Percentiles rank a stretch among this genome's conserved stretches.
These are phyloP conservation scores for Cherax quadricarinatus DNA, from an alignment of 1,140 invertebrate genomes.

Conservation along the genomic window DNA sequence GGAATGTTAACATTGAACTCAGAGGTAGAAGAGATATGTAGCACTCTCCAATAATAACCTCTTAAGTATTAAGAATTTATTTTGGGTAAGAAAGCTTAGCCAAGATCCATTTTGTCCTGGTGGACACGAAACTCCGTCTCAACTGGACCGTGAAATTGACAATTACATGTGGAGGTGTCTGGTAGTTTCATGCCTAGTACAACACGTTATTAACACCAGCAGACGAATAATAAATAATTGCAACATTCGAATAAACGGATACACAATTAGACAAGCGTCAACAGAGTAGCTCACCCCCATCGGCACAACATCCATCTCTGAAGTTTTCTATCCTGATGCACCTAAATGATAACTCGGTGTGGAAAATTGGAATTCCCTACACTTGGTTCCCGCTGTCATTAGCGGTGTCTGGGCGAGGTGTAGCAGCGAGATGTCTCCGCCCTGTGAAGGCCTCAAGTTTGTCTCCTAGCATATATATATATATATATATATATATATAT, in stretches of 20 bases:
- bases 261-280: not conserved
- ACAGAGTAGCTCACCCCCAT: not conserved
- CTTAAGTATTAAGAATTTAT: not conserved
- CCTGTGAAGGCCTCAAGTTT: not conserved
- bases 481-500: too few relatives aligned
- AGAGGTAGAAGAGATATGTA: not conserved
- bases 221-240: too few relatives aligned
- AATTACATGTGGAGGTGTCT: not conserved
- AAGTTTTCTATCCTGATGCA: too few relatives aligned
- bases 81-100: not conserved
- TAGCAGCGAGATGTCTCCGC: not conserved
- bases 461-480: not conserved
- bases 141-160: not conserved
- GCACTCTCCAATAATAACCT: not conserved
- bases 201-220: not conserved
- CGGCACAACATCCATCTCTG: not conserved
- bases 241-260: not conserved
- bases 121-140: not conserved
- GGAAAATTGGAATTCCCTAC: too few relatives aligned
- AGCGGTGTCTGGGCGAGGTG: not conserved
- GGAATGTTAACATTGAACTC: too few relatives aligned
- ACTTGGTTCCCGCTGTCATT: not conserved
- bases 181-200: not conserved
- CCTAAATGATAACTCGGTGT: not conserved
- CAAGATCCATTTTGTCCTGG: not conserved